Evolutionary conservation across 2,113 vertebrate species (phyloP).

Genomic region (Misgurnus mizolepis): DNA sequence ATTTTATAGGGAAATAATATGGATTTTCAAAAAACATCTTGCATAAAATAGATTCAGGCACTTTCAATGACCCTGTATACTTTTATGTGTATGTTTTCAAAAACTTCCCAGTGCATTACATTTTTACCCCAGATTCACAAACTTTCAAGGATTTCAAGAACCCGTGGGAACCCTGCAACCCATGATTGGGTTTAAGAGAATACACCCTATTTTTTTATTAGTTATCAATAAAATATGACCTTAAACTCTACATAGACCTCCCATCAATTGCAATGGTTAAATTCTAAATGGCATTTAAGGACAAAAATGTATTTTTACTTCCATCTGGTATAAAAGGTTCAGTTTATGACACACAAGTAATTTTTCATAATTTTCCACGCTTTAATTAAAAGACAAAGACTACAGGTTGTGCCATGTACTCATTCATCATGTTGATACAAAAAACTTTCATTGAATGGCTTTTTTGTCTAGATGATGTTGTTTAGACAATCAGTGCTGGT

Average conservation of each 20-base stretch:
- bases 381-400: conserved; percentile 7
- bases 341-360: background rate
- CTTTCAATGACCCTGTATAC: too few relatives aligned
- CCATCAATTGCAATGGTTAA: background rate
- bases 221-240: background rate
- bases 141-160: too few relatives aligned
- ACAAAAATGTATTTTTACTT: background rate
- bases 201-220: background rate
- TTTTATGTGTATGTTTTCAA: too few relatives aligned
- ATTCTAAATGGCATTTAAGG: background rate
- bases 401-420: background rate
- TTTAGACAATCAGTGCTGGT: conserved; percentile 49
- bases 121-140: too few relatives aligned
- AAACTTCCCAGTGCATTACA: too few relatives aligned
- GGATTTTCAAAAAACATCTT: too few relatives aligned
- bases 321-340: background rate
- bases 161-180: background rate
- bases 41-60: too few relatives aligned
- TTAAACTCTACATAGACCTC: background rate
- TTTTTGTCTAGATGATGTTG: conserved; percentile 36
- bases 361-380: background rate
- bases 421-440: conserved; percentile 6
- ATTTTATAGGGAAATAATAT: too few relatives aligned
- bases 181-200: background rate
- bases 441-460: conserved; percentile 22